Evolutionary conservation across 2,888 invertebrate species (phyloP), one percentile per base, ranked within the genome.

Genomic region (Mycogona germanica): DNA sequence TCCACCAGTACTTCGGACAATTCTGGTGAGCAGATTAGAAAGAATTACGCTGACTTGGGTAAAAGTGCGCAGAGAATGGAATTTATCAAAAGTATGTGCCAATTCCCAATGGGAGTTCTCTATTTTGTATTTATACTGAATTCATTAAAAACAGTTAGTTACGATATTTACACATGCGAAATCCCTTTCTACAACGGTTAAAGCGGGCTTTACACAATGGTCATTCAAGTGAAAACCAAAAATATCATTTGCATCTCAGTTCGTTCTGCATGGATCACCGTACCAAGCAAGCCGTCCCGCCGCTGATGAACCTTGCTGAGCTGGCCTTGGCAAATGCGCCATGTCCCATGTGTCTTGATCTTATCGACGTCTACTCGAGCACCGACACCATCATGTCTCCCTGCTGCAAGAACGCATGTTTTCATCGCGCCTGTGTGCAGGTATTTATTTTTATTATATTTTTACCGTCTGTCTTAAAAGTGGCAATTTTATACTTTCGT

Each of bases 321-420:
- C n/a, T n/a, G n/a, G n/a, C n/a, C n/a, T 63, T 65, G 14, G 64
- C 64, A 1, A 65, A 65, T 38, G 60, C 67, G 35, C 60, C 65
- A 0, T 87, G 87, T 63, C 73, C 76, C 9, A 85, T 87, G 47
- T 88, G 87, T 66, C 79, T 79, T 59, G 79, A 79, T 1, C 60
- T 62, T 0, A 76, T 83, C 2, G 65, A 72, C 0, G 71, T 72
- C 0, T 71, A 70, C 28, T n/a, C 47, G 21, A 21, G 23, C 12
- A 14, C 42, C 54, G 29, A 71, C 1, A 78, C 79, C 0, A 71
- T 87, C 25, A 78, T 79, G 75, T 78, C 85, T 0, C 81, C 84
- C 0, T 88, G 88, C 67, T 88, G 88, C 61, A 78, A 76, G 26
- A 81, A 80, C 58, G 78, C 80, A 0, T 85, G 84, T 80, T 83